Evolutionary conservation across 92 coral and sea anemone genomes (phyloP), one percentile per base, ranked within the genome.

Genomic region (Palythoa grandiflora): DNA sequence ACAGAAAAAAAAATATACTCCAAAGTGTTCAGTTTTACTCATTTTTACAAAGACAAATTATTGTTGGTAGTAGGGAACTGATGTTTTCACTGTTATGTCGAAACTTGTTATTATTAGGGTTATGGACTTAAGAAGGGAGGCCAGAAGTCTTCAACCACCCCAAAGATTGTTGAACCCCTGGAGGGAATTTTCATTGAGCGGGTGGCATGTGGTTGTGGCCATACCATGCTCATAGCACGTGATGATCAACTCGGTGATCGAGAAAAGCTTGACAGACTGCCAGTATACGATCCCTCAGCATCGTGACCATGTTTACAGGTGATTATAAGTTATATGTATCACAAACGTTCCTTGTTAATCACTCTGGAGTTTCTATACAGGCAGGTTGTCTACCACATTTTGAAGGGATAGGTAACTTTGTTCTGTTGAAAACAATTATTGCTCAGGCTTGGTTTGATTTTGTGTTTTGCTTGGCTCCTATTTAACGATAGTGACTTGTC

Each of bases 141-240:
- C 0, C 94, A 91, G 53, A 95, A 95, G 75, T 95, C 98, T 4
- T 95, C 98, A 11, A 91, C 96, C 14, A 87, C 60, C 39, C 96
- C 98, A 1, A 94, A 95, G 91, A 93, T 95, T 37, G 98, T 95
- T 8, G 94, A 95, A n/a, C 94, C 98, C 38, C 74, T 95, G 78
- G 98, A 95, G 86, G 98, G 92, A 10, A 65, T 95, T 61, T 95
- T 93, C 68, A 90, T 95, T 0, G 90, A 95, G 63, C 88, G 92
- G 14, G 94, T 95, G 16, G 84, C 96, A 1, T 95, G 98, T 54
- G 98, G 98, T 4, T 68, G 84, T 78, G 96, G 96, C 38, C 98
- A 95, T 86, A 91, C 93, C 75, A 88, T 95, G 73, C 93, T 89
- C 83, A 91, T 95, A 38, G 96, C 98, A 60, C 94, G 94, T 8